Evolutionary conservation across 2,888 invertebrate species (phyloP).

Genomic region (Platycheirus albimanus): DNA sequence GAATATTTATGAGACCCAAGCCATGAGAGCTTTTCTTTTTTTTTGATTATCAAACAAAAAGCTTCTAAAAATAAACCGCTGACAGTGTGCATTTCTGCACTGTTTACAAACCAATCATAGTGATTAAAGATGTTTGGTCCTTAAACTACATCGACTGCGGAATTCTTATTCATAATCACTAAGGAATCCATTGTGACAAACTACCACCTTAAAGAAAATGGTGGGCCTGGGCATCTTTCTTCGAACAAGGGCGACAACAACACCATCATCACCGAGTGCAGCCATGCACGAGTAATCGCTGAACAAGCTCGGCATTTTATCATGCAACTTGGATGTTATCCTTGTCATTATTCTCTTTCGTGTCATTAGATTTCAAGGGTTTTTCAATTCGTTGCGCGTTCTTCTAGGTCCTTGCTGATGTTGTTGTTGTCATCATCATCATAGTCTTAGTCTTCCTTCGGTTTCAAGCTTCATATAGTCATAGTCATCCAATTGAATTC

Average conservation of each 20-base stretch:
- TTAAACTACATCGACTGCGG: slow-evolving; percentile 59
- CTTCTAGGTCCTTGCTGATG: slow-evolving; percentile 37
- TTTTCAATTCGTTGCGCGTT: slow-evolving; percentile 75
- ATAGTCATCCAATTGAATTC: slow-evolving; percentile 69
- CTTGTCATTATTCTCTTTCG: slow-evolving; percentile 82
- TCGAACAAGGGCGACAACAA: slow-evolving; percentile 50
- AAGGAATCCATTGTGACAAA: slow-evolving; percentile 69
- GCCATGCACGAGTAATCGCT: slow-evolving; percentile 71
- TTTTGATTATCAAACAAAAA: background rate
- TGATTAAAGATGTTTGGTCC: slow-evolving; percentile 61
- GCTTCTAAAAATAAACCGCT: slow-evolving; percentile 53
- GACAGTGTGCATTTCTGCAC: slow-evolving; percentile 53
- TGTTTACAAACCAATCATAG: slow-evolving; percentile 68
- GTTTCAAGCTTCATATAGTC: too few species aligned
- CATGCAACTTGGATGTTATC: slow-evolving; percentile 66
- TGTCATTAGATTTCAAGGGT: slow-evolving; percentile 82
- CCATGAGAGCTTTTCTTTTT: background rate
- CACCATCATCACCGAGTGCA: slow-evolving; percentile 73
- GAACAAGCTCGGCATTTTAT: slow-evolving; percentile 72
- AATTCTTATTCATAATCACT: slow-evolving; percentile 66
- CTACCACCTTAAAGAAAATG: slow-evolving; percentile 57
- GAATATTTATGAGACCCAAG: slow-evolving; percentile 9
- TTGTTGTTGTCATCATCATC: slow-evolving; percentile 23
- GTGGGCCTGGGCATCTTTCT: slow-evolving; percentile 38
- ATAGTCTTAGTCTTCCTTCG: slow-evolving; percentile 23